Evolutionary conservation across 1,140 invertebrate species (phyloP).

Genomic region (Drosophila punjabiensis): DNA sequence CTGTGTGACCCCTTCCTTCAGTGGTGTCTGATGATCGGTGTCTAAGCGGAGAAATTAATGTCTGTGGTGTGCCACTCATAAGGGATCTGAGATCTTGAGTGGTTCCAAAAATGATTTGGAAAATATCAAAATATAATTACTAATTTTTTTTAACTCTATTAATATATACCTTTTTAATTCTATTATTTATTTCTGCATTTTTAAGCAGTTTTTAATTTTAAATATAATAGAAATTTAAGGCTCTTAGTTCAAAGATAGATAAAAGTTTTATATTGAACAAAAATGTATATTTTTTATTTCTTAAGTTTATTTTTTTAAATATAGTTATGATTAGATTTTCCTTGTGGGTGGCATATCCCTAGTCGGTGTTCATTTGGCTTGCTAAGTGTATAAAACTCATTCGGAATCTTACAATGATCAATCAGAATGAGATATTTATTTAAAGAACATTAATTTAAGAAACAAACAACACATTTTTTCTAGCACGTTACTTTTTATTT

Average conservation of each 20-base stretch:
- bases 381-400: conserved; percentile 13
- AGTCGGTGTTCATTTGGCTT: conserved; percentile 25
- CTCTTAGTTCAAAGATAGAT: no score
- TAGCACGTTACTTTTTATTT: not conserved
- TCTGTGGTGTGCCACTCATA: conserved; percentile 28
- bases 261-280: not conserved
- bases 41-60: conserved; percentile 33
- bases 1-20: conserved; percentile 29
- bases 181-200: not conserved
- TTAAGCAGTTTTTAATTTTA: not conserved
- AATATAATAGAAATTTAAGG: not conserved
- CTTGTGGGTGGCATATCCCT: conserved; percentile 43
- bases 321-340: not conserved
- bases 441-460: not conserved
- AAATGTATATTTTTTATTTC: not conserved
- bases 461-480: not conserved
- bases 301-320: not conserved
- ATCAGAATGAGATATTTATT: not conserved
- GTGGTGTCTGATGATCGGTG: conserved; percentile 46
- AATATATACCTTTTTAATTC: no score
- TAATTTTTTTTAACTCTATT: no score
- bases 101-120: not conserved
- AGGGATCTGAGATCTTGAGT: not conserved
- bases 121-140: not conserved
- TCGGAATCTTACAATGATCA: conserved; percentile 13